Evolutionary conservation across 1,140 invertebrate species (phyloP), one percentile per base, ranked within the genome.

Genomic region (Homarus americanus): DNA sequence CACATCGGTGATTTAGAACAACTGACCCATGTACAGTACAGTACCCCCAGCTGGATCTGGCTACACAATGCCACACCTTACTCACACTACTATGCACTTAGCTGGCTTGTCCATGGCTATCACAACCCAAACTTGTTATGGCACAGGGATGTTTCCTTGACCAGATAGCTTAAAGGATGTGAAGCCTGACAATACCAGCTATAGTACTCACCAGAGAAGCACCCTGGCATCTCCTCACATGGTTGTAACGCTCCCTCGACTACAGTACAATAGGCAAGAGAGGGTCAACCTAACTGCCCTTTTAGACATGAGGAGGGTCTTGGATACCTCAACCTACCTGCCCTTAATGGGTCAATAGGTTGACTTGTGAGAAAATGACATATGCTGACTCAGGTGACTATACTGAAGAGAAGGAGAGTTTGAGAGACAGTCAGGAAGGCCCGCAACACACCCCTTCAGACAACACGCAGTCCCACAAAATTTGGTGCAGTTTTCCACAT

Each of bases 281-380:
- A n/a, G n/a, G n/a, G n/a, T n/a, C n/a, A n/a, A n/a, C n/a, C n/a
- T n/a, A n/a, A n/a, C n/a, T n/a, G n/a, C n/a, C n/a, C n/a, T n/a
- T n/a, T n/a, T n/a, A n/a, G n/a, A n/a, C n/a, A n/a, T n/a, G n/a
- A n/a, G n/a, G n/a, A 38, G 86, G 75, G 63, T 80, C 58, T 66
- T 44, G 15, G 41, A 66, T 41, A 63, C 73, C 36, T 73, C 58
- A 83, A 90, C 88, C 88, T 90, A 83, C 82, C 80, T 83, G 82
- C 88, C 88, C 79, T 75, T 72, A 83, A 49, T 34, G 69, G 79
- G 78, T 84, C 88, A 90, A 76, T 66, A 75, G 76, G 63, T 58
- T 58, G 82, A 78, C 79, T 78, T 84, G 88, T 90, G 82, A 90
- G 88, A 83, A 90, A 82, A 90, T 90, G 88, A 90, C 88, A 83